A percentile compares a stretch with the other conserved stretches of the same genome.
phyloP scores from a whole-genome alignment of 2,797 vertebrate genomes.

The Sebastes flavidus region DNA sequence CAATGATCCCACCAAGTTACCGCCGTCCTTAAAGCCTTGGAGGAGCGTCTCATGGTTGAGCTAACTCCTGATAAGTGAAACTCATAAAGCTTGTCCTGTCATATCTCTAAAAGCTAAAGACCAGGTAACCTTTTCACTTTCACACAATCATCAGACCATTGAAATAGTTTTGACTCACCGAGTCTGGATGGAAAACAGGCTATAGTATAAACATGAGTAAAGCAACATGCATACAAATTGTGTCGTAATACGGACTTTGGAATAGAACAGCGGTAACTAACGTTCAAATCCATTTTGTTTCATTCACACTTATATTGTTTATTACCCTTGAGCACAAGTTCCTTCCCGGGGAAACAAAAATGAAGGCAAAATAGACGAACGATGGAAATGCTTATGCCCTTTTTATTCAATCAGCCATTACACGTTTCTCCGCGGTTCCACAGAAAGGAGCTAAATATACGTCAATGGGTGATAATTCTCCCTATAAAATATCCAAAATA shows the following conservation, averaged over 20 bases:
- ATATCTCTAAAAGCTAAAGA: conserved; percentile 42
- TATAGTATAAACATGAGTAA: neutral
- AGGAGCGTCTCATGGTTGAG: conserved; percentile 36
- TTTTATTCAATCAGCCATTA: conserved; percentile 68
- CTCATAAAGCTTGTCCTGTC: conserved; percentile 35
- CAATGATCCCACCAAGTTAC: conserved; percentile 35
- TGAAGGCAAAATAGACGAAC: conserved; percentile 49
- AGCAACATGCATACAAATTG: conserved; percentile 3
- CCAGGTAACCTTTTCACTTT: conserved; percentile 51
- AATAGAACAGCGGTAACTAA: conserved; percentile 53
- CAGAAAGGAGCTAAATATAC: conserved; percentile 68
- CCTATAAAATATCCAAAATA: conserved; percentile 68
- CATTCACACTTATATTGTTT: conserved; percentile 55
- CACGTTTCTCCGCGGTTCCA: conserved; percentile 46
- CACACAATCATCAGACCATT: conserved; percentile 39
- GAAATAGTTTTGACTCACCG: conserved; percentile 35
- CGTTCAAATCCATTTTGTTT: conserved; percentile 55
- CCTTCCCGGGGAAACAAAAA: conserved; percentile 44
- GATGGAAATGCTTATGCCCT: conserved; percentile 40
- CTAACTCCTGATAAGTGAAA: conserved; percentile 41
- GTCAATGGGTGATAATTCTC: conserved; percentile 73
- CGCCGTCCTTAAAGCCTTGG: conserved; percentile 8
- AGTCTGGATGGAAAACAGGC: conserved; percentile 4
- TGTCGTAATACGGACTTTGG: neutral
- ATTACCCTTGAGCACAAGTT: conserved; percentile 53